A percentile compares a stretch with the other conserved stretches of the same genome.
These are phyloP conservation scores for Penaeus vannamei DNA, from an alignment of 1,140 invertebrate genomes.

Conservation along the genomic window DNA sequence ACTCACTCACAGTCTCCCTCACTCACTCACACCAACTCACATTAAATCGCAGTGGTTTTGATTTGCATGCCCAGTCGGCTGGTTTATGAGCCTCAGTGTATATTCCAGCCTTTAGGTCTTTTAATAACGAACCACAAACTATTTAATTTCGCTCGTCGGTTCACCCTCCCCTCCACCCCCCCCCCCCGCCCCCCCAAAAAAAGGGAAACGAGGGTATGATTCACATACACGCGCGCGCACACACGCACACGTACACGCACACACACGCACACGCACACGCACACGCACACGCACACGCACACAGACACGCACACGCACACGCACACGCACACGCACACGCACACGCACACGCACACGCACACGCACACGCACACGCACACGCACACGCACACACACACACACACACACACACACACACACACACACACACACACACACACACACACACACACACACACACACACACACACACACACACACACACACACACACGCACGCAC, in stretches of 20 bases:
- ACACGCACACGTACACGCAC: not conserved
- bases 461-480: slow-evolving; percentile 4
- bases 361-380: not conserved
- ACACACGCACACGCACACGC: not conserved
- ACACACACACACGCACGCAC: slow-evolving; percentile 4
- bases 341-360: not conserved
- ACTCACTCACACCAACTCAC: not conserved
- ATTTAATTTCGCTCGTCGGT: too few species aligned
- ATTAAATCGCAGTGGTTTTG: not conserved
- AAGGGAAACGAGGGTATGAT: not conserved
- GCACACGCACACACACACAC: not conserved
- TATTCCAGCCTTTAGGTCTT: too few species aligned
- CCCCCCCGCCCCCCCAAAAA: too few species aligned
- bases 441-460: slow-evolving; percentile 1
- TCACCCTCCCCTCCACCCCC: too few species aligned
- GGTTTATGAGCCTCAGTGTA: too few species aligned
- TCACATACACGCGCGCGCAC: not conserved
- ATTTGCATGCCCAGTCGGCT: too few species aligned
- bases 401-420: slow-evolving; percentile 12
- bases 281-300: not conserved
- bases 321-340: not conserved
- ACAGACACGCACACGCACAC: not conserved
- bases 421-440: not conserved
- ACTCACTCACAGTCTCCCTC: not conserved
- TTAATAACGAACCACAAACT: too few species aligned